A percentile compares a stretch with the other conserved stretches of the same genome.
These are phyloP conservation scores for Aphis craccivora DNA, from an alignment of 1,140 invertebrate genomes.

Conservation along the genomic window DNA sequence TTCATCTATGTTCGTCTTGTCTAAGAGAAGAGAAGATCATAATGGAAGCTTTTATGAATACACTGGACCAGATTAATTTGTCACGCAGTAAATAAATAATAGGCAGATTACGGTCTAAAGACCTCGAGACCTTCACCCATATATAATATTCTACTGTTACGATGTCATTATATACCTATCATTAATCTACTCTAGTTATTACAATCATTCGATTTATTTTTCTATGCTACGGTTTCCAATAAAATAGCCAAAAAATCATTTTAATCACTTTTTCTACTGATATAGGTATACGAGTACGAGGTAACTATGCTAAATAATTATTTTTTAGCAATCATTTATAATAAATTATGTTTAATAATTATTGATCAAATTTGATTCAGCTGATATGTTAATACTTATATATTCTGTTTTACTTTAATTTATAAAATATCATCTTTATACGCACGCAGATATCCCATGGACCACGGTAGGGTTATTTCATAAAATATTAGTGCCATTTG, in stretches of 20 bases:
- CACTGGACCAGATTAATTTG: slow-evolving; percentile 24
- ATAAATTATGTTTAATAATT: not conserved
- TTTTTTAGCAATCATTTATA: not conserved
- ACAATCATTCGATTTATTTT: not conserved
- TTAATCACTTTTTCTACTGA: not conserved
- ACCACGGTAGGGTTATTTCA: not conserved
- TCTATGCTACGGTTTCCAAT: not conserved
- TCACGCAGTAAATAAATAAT: not conserved
- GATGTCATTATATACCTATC: not conserved
- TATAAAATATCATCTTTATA: not conserved
- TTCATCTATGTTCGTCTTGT: not conserved
- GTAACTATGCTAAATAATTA: too few relatives aligned
- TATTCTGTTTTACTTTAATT: not conserved
- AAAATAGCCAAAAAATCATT: not conserved
- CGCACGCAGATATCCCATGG: not conserved
- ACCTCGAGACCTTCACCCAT: slow-evolving; percentile 32
- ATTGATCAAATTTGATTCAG: not conserved
- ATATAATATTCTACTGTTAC: not conserved
- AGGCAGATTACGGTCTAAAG: not conserved
- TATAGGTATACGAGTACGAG: too few relatives aligned
- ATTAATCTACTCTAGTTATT: not conserved
- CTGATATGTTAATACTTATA: not conserved
- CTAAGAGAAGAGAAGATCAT: not conserved
- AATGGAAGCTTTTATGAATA: not conserved
- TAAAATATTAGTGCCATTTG: not conserved